A percentile compares a stretch with the other conserved stretches of the same genome.
Conservation (phyloP, 2,888 invertebrate genomes). For the Nomada lathburiana region DNA sequence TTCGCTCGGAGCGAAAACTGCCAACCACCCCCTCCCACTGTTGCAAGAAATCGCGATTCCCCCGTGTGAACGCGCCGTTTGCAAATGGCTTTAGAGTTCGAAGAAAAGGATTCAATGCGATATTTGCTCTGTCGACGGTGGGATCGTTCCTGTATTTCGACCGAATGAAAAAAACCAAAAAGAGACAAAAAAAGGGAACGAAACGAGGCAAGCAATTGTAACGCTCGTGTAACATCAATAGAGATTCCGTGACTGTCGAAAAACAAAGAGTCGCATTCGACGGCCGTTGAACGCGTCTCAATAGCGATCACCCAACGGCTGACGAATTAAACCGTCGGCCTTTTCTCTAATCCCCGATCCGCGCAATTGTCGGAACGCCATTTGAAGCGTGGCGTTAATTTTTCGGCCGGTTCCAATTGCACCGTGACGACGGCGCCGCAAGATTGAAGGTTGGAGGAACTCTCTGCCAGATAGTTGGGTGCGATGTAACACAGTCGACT, state of each 20-base stretch:
- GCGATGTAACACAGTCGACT: constrained; percentile 74
- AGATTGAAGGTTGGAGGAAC: constrained; percentile 27
- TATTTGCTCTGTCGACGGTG: constrained; percentile 6
- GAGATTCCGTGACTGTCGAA: background rate
- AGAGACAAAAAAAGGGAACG: background rate
- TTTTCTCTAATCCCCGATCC: constrained; percentile 47
- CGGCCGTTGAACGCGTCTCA: constrained; percentile 24
- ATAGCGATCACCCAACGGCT: constrained; percentile 9
- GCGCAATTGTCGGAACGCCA: constrained; percentile 52
- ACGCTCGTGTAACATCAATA: constrained; percentile 24
- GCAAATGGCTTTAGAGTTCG: constrained; percentile 11
- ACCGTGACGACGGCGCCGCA: constrained; percentile 12
- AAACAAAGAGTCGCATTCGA: constrained; percentile 47
- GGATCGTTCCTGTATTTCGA: constrained; percentile 4
- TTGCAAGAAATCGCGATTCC: background rate
- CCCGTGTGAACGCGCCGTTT: background rate
- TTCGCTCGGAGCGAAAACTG: background rate
- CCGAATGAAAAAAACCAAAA: background rate
- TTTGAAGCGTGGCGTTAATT: constrained; percentile 58
- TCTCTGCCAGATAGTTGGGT: constrained; percentile 42
- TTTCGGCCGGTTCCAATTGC: constrained; percentile 44
- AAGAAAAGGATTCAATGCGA: background rate
- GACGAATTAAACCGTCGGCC: constrained; percentile 50
- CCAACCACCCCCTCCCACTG: background rate
- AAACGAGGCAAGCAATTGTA: constrained; percentile 21